These are phyloP conservation scores for Macaria liturata DNA, from an alignment of 2,888 invertebrate species.

Conservation along the genomic window DNA sequence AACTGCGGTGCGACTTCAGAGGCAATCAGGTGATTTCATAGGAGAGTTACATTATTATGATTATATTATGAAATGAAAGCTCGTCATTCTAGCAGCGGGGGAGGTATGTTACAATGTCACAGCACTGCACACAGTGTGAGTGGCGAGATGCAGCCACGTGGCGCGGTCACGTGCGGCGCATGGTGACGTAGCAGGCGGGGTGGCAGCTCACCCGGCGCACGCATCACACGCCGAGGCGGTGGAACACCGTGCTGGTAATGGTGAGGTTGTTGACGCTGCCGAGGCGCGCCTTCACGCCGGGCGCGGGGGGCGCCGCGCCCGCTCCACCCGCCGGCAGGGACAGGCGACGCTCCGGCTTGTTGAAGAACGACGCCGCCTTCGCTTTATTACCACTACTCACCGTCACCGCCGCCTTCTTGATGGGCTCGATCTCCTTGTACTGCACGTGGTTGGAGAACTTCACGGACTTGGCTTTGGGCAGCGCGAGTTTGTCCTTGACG, in stretches of 20 bases:
- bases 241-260: conserved; percentile 68
- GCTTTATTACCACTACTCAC: conserved; percentile 33
- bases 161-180: not conserved
- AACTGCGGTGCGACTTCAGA: no score
- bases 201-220: conserved; percentile 23
- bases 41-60: no score
- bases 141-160: no score
- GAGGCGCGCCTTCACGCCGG: conserved; percentile 60
- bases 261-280: conserved; percentile 62
- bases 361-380: conserved; percentile 57
- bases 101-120: no score
- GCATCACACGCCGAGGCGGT: conserved; percentile 65
- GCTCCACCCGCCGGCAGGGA: conserved; percentile 49
- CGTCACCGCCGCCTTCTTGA: conserved; percentile 25
- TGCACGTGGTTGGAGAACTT: conserved; percentile 73
- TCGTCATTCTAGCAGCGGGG: no score
- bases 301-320: no score
- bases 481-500: conserved; percentile 67
- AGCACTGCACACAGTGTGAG: no score
- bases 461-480: conserved; percentile 67
- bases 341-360: conserved; percentile 71
- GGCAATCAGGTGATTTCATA: no score
- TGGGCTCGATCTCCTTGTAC: conserved; percentile 71
- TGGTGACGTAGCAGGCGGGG: conserved; percentile 20
- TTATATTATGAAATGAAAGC: no score